These are phyloP conservation scores for Drosophila mayri DNA, from an alignment of 1,140 invertebrate genomes.

Conservation along the genomic window DNA sequence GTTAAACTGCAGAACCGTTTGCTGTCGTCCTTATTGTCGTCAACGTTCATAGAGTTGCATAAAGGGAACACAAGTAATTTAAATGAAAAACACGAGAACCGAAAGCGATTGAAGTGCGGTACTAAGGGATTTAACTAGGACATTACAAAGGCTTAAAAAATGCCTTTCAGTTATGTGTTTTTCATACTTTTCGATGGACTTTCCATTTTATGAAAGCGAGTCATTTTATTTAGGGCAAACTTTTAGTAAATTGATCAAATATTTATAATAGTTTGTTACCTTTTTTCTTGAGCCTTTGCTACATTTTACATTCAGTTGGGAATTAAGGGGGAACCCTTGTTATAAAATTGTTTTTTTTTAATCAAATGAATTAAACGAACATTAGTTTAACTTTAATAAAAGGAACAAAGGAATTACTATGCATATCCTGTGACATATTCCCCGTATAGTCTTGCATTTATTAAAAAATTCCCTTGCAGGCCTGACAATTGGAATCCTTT, in stretches of 20 bases:
- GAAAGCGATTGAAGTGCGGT: constrained; percentile 21
- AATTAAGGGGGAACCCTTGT: too few relatives aligned
- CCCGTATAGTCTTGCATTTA: not conserved
- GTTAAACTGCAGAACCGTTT: constrained; percentile 34
- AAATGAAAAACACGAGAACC: constrained; percentile 36
- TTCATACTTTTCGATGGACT: not conserved
- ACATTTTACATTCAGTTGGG: not conserved
- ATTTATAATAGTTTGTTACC: not conserved
- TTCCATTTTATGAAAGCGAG: not conserved
- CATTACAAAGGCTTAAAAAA: not conserved
- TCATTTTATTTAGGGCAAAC: not conserved
- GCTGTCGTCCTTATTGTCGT: constrained; percentile 47
- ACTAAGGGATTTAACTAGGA: not conserved
- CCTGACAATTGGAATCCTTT: not conserved
- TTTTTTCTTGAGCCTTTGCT: too few relatives aligned
- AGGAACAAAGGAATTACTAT: not conserved
- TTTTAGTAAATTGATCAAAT: not conserved
- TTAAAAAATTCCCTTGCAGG: constrained; percentile 3
- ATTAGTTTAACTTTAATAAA: not conserved
- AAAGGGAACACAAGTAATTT: constrained; percentile 47
- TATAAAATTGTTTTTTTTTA: too few relatives aligned
- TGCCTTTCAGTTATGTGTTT: not conserved
- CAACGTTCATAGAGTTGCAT: constrained; percentile 30
- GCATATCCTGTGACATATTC: not conserved
- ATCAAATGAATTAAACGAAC: too few relatives aligned